Conservation (phyloP, 2,797 vertebrate genomes). For the Diceros bicornis region DNA sequence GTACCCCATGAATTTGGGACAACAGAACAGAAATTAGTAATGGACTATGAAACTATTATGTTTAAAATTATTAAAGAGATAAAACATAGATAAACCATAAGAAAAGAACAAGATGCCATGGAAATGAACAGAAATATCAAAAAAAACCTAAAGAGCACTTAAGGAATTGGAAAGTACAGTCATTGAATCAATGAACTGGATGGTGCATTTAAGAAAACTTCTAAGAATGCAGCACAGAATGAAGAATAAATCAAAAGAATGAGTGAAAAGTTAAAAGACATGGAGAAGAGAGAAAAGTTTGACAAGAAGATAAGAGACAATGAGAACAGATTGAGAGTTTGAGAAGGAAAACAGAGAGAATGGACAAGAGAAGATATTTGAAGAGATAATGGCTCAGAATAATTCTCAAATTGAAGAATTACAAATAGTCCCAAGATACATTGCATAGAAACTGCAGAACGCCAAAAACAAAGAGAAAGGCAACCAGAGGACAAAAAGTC, state of each 20-base stretch:
- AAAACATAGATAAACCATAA: slow-evolving; percentile 38
- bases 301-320: not conserved
- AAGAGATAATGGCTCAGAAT: slow-evolving; percentile 48
- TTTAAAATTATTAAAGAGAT: slow-evolving; percentile 36
- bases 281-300: not conserved
- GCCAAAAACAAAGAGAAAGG: slow-evolving; percentile 48
- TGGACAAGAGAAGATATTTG: not conserved
- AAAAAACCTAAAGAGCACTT: not conserved
- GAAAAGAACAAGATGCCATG: not conserved
- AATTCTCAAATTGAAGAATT: slow-evolving; percentile 53
- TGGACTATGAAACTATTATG: not conserved
- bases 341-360: slow-evolving; percentile 16
- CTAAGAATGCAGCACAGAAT: slow-evolving; percentile 18
- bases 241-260: slow-evolving; percentile 19
- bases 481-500: not conserved
- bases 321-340: not conserved
- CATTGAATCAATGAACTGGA: not conserved
- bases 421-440: not conserved
- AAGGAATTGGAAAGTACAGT: not conserved
- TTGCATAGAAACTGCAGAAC: not conserved
- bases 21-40: slow-evolving; percentile 40
- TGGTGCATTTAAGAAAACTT: slow-evolving; percentile 12
- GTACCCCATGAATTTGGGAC: not conserved
- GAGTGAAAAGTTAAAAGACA: not conserved
- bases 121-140: slow-evolving; percentile 32